Evolutionary conservation across 2,113 vertebrate species (phyloP).

Genomic region (Brachionichthys hirsutus): DNA sequence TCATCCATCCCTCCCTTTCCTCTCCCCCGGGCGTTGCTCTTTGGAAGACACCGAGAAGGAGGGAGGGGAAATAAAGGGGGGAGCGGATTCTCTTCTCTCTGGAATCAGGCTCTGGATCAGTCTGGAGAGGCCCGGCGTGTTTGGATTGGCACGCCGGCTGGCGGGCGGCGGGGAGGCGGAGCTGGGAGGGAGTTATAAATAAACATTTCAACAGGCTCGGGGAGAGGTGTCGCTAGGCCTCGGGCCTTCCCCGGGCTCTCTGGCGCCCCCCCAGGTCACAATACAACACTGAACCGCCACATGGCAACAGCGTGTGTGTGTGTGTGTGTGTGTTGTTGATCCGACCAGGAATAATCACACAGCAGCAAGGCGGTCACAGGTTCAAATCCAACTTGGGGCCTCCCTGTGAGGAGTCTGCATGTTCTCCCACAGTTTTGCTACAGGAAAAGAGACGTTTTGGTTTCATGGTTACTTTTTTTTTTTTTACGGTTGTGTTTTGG

Average conservation of each 20-base stretch:
- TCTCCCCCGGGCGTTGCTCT: slow-evolving; percentile 47
- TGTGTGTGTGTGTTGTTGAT: slow-evolving; percentile 54
- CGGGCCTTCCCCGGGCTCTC: slow-evolving; percentile 66
- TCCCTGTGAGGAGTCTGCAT: too few species aligned
- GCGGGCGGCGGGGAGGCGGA: slow-evolving; percentile 81
- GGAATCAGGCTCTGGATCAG: slow-evolving; percentile 79
- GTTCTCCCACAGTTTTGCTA: slow-evolving; percentile 53
- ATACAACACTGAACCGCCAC: slow-evolving; percentile 78
- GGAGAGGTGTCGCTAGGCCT: slow-evolving; percentile 82
- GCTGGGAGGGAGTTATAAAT: slow-evolving; percentile 78
- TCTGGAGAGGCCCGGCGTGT: slow-evolving; percentile 81
- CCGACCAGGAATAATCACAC: too few species aligned
- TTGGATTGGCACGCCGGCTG: slow-evolving; percentile 83
- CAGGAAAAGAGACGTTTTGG: slow-evolving; percentile 67
- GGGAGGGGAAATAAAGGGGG: slow-evolving; percentile 46
- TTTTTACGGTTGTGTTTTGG: slow-evolving; percentile 61
- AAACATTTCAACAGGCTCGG: slow-evolving; percentile 82
- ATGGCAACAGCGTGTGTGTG: slow-evolving; percentile 38
- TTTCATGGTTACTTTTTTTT: slow-evolving; percentile 67
- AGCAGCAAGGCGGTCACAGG: too few species aligned
- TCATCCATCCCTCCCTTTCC: slow-evolving; percentile 51
- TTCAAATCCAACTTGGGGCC: too few species aligned
- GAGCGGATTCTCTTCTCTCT: slow-evolving; percentile 77
- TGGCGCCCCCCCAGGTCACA: slow-evolving; percentile 82
- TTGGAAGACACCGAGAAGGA: slow-evolving; percentile 53